A percentile compares a stretch with the other conserved stretches of the same genome.
These are phyloP conservation scores for Enteromius fasciolatus DNA, from an alignment of 2,797 vertebrate genomes.

Conservation along the genomic window DNA sequence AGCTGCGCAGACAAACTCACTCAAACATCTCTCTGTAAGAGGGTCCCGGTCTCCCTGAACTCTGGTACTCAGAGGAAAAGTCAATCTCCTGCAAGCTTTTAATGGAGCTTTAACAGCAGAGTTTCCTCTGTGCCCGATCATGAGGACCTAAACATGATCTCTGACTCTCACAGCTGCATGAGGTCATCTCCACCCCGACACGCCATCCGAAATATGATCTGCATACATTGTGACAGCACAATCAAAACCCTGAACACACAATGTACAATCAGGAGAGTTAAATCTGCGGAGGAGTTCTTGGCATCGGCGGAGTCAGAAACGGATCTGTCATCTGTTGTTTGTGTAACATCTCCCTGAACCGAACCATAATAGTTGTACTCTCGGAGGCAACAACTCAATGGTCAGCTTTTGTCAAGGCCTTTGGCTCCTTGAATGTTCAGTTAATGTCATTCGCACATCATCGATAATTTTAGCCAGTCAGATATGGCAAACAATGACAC, in stretches of 20 bases:
- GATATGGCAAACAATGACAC: conserved; percentile 24
- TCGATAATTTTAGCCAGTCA: conserved; percentile 1
- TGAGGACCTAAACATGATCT: conserved; percentile 43
- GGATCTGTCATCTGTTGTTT: conserved; percentile 39
- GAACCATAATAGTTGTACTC: conserved; percentile 13
- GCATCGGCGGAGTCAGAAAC: background rate
- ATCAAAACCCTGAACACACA: conserved; percentile 39
- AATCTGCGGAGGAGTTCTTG: conserved; percentile 37
- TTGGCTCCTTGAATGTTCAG: background rate
- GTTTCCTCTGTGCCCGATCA: conserved; percentile 47
- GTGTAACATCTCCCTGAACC: conserved; percentile 37
- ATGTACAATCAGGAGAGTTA: conserved; percentile 28
- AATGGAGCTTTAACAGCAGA: conserved; percentile 44
- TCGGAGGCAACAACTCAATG: conserved; percentile 2
- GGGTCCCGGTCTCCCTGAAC: background rate
- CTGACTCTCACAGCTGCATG: conserved; percentile 57
- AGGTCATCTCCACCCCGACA: conserved; percentile 42
- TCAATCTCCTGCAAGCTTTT: conserved; percentile 22
- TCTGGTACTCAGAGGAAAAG: background rate
- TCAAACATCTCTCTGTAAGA: conserved; percentile 25
- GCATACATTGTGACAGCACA: conserved; percentile 31
- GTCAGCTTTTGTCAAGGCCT: conserved; percentile 19
- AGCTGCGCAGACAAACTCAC: background rate
- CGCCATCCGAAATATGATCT: conserved; percentile 21
- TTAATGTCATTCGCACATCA: conserved; percentile 13